phyloP scores from a whole-genome alignment of 37 sponge, comb jelly and placozoan species.

The Chondrilla cf. caribensis region DNA sequence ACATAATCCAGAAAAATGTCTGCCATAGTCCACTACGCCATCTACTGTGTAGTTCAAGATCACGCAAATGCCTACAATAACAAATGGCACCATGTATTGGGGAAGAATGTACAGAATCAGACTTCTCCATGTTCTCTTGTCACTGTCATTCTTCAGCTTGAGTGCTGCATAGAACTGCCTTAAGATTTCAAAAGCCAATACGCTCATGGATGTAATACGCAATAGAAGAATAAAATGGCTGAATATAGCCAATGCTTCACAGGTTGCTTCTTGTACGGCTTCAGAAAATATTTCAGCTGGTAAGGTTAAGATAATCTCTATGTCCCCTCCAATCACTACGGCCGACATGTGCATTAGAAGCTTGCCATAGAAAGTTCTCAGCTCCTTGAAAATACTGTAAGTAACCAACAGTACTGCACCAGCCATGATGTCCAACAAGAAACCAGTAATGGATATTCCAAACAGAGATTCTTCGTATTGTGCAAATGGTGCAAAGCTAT shows the following conservation, averaged over 20 bases:
- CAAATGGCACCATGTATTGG: conserved; percentile 13
- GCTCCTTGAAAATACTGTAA: conserved; percentile 38
- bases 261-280: background rate
- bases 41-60: conserved; percentile 33
- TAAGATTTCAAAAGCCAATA: conserved; percentile 27
- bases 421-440: conserved; percentile 40
- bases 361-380: conserved; percentile 42
- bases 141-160: background rate
- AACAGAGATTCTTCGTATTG: background rate
- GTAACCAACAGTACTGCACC: conserved; percentile 33
- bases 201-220: conserved; percentile 45
- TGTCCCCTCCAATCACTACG: conserved; percentile 7
- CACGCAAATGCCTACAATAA: conserved; percentile 13
- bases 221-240: conserved; percentile 45
- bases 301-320: conserved; percentile 21
- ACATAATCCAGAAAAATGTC: background rate
- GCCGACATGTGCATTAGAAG: conserved; percentile 42
- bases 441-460: conserved; percentile 42
- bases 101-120: conserved; percentile 13
- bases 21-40: background rate
- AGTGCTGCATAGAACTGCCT: conserved; percentile 1
- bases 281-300: background rate
- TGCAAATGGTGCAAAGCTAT: no score
- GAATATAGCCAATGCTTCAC: conserved; percentile 24
- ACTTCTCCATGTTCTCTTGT: background rate